Evolutionary conservation across 2,797 vertebrate genomes (phyloP), one percentile per base, ranked within the genome.

Genomic region (Trachops cirrhosus): DNA sequence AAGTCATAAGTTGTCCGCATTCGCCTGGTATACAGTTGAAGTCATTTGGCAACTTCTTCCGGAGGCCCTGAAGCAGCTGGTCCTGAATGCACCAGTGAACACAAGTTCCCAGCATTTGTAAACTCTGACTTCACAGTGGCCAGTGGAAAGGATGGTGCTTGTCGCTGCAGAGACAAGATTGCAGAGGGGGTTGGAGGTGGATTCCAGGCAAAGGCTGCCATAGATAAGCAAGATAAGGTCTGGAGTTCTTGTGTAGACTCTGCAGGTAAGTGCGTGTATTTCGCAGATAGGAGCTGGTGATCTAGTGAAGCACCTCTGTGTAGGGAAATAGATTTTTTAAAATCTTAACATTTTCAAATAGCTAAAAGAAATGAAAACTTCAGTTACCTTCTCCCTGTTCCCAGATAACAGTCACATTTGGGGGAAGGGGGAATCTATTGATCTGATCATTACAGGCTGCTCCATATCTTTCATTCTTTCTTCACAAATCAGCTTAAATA

Each of bases 331-430:
- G 1, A 26, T 9, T 67, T 54, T 93, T 32, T 16, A 0, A 21
- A 80, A 71, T 77, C 26, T 87, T 78, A 50, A 86, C 37, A 64
- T 88, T 95, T 86, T 89, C 67, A 86, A 62, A 48, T 62, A 88
- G 82, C 59, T 86, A 50, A 50, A 84, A 91, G n/a, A 90, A 82
- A 37, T 15, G 7, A 67, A 91, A 50, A 15, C 44, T 52, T 91
- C 22, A 54, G 22, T 85, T 86, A 39, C 7, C 9, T 41, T 29
- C 26, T 52, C 2, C 54, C 3, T 59, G 39, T 5, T 44, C 50
- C 57, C 77, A 84, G 46, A 64, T 73, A 41, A 87, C 16, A 34
- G 44, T 67, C n/a, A 89, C 3, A 32, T 88, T 74, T 68, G n/a
- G 32, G 44, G 3, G 44, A 44, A 18, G 22, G 34, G 3, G n/a